Base-by-base conservation (phyloP, 2,797 vertebrate genomes). In the Botia kubotai region DNA sequence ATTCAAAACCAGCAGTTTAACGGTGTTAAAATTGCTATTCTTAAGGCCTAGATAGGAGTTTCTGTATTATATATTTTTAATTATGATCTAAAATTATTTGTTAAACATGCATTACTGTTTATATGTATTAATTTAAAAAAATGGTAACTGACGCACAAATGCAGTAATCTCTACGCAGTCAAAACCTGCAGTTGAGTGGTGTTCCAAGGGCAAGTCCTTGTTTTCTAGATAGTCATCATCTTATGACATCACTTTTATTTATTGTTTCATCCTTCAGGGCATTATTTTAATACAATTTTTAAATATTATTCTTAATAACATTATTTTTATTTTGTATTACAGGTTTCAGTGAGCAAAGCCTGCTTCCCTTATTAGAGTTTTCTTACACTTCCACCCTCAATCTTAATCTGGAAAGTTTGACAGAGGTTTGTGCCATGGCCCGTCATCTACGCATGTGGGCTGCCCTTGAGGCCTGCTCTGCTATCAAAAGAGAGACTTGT, bases 391-490 rank as follows among this genome's bases (percentile, higher is more conserved):
- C 95, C 82, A 95, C 92, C 0, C 88, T 95, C 65, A 90, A 92
- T 10, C 90, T 95, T 57, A 92, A 89, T 81, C 86, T 86, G 77
- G 90, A 93, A 75, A 90, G 93, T 86, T 88, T 95, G 60, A 91
- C 90, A 0, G 95, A 95, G 87, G 93, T 95, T 79, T 91, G 91
- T 48, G 87, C 95, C 50, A 92, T 95, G 93, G 95, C 95, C 46
- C 93, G 93, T 17, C 95, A 95, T 88, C 87, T 95, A 57, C 93
- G 95, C 80, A 95, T 95, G 94, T 95, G 95, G 95, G 92, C 90
- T 2, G 95, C 94, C 1, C 91, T 95, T 84, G 95, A 95, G 72
- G 93, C 93, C 82, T 95, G 95, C 86, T 87, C 89, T 0, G 92
- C 93, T 72, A 90, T 95, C 60, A 92, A 93, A 86, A 93, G 87